phyloP scores from a whole-genome alignment of 2,113 vertebrate genomes.

The Ondatra zibethicus region DNA sequence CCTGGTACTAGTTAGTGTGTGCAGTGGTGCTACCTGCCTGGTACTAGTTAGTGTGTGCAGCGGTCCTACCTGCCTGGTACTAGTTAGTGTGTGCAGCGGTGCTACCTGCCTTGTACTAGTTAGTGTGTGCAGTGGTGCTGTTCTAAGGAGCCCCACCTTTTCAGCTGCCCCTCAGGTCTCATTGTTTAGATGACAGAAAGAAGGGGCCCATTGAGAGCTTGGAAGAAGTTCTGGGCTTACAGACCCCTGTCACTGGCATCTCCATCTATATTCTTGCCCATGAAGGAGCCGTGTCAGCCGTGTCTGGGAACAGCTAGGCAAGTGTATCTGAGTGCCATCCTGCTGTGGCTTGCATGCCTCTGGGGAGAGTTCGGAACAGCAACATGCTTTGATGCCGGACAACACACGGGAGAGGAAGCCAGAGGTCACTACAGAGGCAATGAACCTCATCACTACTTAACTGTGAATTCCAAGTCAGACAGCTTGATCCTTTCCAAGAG shows the following conservation, averaged over 20 bases:
- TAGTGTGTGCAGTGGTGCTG: no score
- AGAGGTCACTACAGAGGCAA: neutral
- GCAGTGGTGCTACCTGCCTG: no score
- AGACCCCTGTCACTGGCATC: neutral
- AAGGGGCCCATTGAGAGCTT: neutral
- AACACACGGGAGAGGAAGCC: neutral
- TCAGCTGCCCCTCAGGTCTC: neutral
- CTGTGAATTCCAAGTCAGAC: neutral
- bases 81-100: neutral
- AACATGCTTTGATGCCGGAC: neutral
- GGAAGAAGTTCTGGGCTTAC: neutral
- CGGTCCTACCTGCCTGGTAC: neutral
- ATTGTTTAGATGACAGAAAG: neutral
- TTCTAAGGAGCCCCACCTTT: neutral
- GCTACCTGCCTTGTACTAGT: neutral
- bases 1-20: neutral
- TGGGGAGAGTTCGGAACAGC: neutral
- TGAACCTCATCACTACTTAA: neutral
- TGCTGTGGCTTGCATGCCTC: accelerated
- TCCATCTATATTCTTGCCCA: accelerated
- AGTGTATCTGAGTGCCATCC: accelerated
- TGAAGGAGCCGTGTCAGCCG: neutral
- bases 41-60: no score
- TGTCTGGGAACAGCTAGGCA: neutral
- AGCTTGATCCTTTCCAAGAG: neutral